These are phyloP conservation scores for Rallus limicola DNA, from an alignment of 2,113 vertebrate genomes.

Conservation along the genomic window DNA sequence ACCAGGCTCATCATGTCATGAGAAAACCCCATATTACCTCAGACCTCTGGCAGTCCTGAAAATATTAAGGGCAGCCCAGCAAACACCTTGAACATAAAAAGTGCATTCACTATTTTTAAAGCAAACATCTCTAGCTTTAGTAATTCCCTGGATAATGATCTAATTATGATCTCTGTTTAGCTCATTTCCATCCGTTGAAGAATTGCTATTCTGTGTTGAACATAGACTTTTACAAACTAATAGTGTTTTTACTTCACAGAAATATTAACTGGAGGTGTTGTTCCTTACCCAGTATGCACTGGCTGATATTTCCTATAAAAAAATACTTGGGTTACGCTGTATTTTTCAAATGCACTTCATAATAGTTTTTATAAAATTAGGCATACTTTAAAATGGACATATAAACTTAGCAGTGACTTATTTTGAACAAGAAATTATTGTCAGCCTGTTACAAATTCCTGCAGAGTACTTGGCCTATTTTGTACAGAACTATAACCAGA, in stretches of 20 bases:
- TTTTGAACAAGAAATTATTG: background rate
- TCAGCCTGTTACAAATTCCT: background rate
- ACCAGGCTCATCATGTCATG: background rate
- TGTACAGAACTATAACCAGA: slow-evolving; percentile 22
- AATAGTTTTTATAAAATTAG: background rate
- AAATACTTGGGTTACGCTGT: background rate
- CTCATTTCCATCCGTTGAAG: background rate
- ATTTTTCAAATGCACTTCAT: background rate
- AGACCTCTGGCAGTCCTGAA: background rate
- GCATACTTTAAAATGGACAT: background rate
- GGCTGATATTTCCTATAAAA: background rate
- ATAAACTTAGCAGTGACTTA: background rate
- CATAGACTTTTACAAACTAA: background rate
- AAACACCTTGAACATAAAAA: background rate
- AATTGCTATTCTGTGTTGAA: background rate
- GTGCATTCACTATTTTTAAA: background rate
- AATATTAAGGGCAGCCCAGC: background rate
- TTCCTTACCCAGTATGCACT: background rate
- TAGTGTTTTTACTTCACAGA: background rate
- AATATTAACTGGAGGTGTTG: background rate
- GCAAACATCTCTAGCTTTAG: background rate
- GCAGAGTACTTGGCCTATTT: slow-evolving; percentile 1
- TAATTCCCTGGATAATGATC: background rate
- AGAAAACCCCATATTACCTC: background rate
- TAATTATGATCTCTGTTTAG: background rate